Conservation (phyloP, 2,797 vertebrate species). For the Aplochiton taeniatus region DNA sequence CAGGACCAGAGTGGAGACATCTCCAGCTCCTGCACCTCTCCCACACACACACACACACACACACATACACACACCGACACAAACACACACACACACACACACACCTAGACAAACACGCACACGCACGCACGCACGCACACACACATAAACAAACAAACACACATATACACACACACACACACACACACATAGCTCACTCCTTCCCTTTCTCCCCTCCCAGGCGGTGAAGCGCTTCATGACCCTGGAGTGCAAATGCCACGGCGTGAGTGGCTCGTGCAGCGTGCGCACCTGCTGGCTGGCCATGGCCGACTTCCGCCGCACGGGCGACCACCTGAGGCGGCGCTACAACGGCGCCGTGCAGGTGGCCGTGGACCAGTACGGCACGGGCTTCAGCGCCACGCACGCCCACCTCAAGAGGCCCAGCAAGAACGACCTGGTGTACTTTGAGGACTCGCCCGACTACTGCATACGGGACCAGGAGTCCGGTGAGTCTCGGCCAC, state of each 20-base stretch:
- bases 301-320: constrained; percentile 92
- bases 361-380: constrained; percentile 95
- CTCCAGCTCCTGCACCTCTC: no score
- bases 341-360: constrained; percentile 91
- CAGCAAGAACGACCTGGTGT: constrained; percentile 92
- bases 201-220: constrained; percentile 60
- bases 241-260: constrained; percentile 95
- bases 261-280: constrained; percentile 92
- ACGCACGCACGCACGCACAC: not conserved
- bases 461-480: constrained; percentile 92
- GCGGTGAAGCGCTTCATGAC: constrained; percentile 93
- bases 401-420: constrained; percentile 87
- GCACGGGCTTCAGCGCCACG: constrained; percentile 87
- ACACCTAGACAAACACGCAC: not conserved
- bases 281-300: constrained; percentile 94
- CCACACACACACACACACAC: not conserved
- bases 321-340: constrained; percentile 88
- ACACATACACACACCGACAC: not conserved
- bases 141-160: not conserved
- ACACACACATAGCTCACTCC: not conserved
- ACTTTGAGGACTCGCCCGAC: constrained; percentile 95
- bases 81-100: not conserved
- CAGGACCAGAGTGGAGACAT: no score
- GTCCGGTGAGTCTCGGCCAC: constrained; percentile 73
- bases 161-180: not conserved